Conservation (phyloP, 2,888 invertebrate species). For the Agonopterix heracliana region DNA sequence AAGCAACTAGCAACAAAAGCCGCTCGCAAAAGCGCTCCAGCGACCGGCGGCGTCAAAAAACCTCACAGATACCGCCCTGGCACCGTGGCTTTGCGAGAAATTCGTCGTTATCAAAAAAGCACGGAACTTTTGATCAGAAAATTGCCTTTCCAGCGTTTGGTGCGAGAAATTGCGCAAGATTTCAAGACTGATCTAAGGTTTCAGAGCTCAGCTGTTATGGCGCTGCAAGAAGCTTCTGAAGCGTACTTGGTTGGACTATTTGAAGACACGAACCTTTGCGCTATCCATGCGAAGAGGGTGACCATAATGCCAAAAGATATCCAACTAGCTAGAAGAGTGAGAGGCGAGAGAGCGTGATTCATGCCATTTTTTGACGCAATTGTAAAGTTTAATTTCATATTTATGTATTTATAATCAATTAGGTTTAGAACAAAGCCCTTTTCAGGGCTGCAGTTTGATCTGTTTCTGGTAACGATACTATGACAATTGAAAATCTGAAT, state of each 20-base stretch:
- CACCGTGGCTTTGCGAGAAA: conserved; percentile 82
- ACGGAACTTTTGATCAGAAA: conserved; percentile 83
- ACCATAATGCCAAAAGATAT: conserved; percentile 65
- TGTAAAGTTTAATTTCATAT: background rate
- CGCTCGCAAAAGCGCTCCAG: conserved; percentile 82
- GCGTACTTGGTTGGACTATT: conserved; percentile 81
- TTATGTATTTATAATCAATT: conserved; percentile 1
- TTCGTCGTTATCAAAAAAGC: conserved; percentile 83
- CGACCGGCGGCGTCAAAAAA: conserved; percentile 84
- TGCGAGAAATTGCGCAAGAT: conserved; percentile 84
- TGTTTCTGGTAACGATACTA: background rate
- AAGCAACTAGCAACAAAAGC: conserved; percentile 84
- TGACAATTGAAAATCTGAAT: too few relatives aligned
- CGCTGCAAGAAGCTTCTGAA: conserved; percentile 78
- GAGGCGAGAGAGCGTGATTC: conserved; percentile 48
- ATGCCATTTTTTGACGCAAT: background rate
- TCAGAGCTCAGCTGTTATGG: conserved; percentile 82
- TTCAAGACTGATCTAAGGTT: conserved; percentile 83
- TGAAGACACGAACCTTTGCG: conserved; percentile 86
- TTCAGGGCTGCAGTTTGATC: conserved; percentile 48
- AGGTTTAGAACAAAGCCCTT: conserved; percentile 61
- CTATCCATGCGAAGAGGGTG: conserved; percentile 79
- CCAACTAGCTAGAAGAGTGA: conserved; percentile 50
- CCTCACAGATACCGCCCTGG: conserved; percentile 83
- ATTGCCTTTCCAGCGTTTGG: conserved; percentile 82